These are phyloP conservation scores for Malthinus seriepunctatus DNA, from an alignment of 2,888 invertebrate species.

Conservation along the genomic window DNA sequence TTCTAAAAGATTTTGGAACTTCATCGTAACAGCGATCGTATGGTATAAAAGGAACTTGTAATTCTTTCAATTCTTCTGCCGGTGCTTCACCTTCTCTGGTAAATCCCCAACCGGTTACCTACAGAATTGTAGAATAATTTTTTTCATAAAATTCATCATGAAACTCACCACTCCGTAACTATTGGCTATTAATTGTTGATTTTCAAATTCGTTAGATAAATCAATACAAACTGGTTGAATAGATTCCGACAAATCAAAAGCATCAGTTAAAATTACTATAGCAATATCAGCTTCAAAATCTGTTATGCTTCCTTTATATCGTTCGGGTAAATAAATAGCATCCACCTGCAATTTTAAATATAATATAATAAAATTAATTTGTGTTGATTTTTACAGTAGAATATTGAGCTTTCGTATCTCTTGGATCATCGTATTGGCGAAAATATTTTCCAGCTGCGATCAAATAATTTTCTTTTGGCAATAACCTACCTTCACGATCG, in stretches of 20 bases:
- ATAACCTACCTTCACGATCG: no score
- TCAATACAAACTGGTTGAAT: constrained; percentile 49
- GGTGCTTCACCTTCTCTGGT: constrained; percentile 36
- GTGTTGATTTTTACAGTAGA: neutral
- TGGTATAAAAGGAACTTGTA: constrained; percentile 31
- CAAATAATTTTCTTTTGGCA: no score
- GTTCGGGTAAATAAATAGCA: constrained; percentile 31
- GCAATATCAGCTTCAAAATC: constrained; percentile 47
- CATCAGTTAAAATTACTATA: constrained; percentile 40
- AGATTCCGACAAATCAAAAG: constrained; percentile 41
- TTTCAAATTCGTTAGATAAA: constrained; percentile 27
- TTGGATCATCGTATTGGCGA: no score
- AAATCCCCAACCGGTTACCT: constrained; percentile 48
- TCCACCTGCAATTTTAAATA: constrained; percentile 28
- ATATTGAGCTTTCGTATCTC: no score
- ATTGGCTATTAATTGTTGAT: constrained; percentile 10
- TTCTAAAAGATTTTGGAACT: constrained; percentile 25
- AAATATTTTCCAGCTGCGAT: no score
- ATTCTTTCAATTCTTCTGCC: constrained; percentile 37
- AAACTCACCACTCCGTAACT: constrained; percentile 36
- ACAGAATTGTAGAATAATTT: neutral
- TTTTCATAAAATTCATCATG: no score
- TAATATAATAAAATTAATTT: neutral
- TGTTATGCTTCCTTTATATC: constrained; percentile 36
- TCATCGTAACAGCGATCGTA: constrained; percentile 30